These are phyloP conservation scores for Tachina fera DNA, from an alignment of 2,888 invertebrate genomes.

Conservation along the genomic window DNA sequence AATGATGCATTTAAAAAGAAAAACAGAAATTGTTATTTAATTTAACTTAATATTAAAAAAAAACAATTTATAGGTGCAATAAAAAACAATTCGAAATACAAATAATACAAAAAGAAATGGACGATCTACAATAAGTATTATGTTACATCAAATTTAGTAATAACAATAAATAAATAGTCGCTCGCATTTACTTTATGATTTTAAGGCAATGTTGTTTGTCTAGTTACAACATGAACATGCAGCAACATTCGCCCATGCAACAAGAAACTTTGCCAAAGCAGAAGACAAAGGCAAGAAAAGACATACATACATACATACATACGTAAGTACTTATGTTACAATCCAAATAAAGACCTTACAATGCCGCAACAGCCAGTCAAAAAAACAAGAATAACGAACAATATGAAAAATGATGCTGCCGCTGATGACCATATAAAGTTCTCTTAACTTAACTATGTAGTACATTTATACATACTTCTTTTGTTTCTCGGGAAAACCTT, in stretches of 20 bases:
- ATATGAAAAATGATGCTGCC: constrained; percentile 55
- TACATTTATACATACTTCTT: neutral
- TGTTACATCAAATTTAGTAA: constrained; percentile 28
- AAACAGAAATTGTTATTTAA: constrained; percentile 42
- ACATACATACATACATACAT: neutral
- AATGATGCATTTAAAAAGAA: constrained; percentile 41
- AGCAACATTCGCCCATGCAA: constrained; percentile 27
- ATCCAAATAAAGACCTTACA: constrained; percentile 67
- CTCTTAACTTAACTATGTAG: constrained; percentile 36
- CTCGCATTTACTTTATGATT: constrained; percentile 26
- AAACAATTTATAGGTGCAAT: constrained; percentile 43
- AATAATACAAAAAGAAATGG: constrained; percentile 2
- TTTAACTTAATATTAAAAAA: constrained; percentile 51
- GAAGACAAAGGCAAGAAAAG: constrained; percentile 1
- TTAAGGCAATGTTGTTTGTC: neutral
- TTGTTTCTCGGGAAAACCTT: constrained; percentile 45
- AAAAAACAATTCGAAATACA: constrained; percentile 11
- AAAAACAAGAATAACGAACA: constrained; percentile 36
- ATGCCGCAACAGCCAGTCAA: constrained; percentile 47
- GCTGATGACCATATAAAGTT: constrained; percentile 68
- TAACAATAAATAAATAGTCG: constrained; percentile 40
- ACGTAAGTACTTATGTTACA: constrained; percentile 23
- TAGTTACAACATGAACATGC: constrained; percentile 17
- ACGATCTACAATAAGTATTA: constrained; percentile 18
- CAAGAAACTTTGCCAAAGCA: neutral